Evolutionary conservation across 2,888 invertebrate species (phyloP).

Genomic region (Ommatoiulus sabulosus): DNA sequence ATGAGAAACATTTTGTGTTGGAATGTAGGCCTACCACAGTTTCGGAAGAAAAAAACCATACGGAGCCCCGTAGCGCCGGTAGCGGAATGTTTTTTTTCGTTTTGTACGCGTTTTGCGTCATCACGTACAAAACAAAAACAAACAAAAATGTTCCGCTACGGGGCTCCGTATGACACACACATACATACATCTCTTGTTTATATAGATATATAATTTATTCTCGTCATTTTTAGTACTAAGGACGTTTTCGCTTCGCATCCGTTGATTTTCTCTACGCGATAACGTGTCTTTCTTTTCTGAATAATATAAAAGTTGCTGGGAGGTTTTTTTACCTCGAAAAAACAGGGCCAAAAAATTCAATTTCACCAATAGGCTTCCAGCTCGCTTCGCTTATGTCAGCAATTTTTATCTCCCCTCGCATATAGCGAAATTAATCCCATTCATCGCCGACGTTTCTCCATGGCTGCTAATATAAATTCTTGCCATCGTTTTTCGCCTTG

Average conservation of each 20-base stretch:
- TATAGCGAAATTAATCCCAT: conserved; percentile 17
- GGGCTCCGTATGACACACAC: too few species aligned
- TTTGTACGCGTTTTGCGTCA: too few species aligned
- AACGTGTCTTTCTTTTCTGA: background rate
- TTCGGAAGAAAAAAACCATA: too few species aligned
- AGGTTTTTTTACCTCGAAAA: background rate
- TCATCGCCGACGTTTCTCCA: background rate
- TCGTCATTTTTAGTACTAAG: too few species aligned
- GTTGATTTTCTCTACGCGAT: background rate
- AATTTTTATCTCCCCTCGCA: background rate
- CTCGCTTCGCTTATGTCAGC: background rate
- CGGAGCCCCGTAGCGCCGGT: too few species aligned
- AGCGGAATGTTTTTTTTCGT: too few species aligned
- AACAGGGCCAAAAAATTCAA: background rate
- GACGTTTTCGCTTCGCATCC: background rate
- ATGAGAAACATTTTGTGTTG: too few species aligned
- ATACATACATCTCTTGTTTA: too few species aligned
- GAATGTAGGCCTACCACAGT: too few species aligned
- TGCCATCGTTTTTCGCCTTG: conserved; percentile 16
- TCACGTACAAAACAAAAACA: too few species aligned
- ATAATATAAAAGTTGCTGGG: background rate
- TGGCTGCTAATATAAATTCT: conserved; percentile 4
- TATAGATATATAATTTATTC: too few species aligned
- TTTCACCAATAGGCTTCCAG: background rate
- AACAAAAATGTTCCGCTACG: too few species aligned